phyloP scores from a whole-genome alignment of 1,140 invertebrate genomes.

The Bombus soroeensis region DNA sequence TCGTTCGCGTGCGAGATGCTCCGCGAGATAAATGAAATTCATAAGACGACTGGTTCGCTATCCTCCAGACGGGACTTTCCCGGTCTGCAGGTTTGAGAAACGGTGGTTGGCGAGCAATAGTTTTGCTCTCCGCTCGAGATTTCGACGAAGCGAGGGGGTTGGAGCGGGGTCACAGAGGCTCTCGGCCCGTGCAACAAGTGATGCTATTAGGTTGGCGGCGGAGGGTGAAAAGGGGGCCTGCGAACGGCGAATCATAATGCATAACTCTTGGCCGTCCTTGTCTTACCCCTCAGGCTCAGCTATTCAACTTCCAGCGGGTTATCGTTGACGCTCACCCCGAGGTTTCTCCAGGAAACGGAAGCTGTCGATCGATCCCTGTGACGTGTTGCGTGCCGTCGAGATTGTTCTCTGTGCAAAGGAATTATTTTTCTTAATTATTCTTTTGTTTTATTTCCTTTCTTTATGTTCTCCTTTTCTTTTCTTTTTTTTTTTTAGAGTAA shows the following conservation, averaged over 20 bases:
- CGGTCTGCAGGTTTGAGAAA: constrained; percentile 1
- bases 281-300: constrained; percentile 66
- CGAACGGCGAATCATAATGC: constrained; percentile 78
- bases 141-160: constrained; percentile 1
- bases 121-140: constrained; percentile 60
- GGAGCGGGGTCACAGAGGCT: constrained; percentile 48
- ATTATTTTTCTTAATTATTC: neutral
- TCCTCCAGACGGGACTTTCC: constrained; percentile 66
- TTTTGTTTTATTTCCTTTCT: no score
- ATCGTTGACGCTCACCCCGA: constrained; percentile 16
- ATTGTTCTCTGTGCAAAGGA: neutral
- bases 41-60: constrained; percentile 61
- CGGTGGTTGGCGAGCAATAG: constrained; percentile 65
- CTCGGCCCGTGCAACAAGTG: constrained; percentile 76
- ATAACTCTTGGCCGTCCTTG: constrained; percentile 79
- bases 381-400: neutral
- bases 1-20: constrained; percentile 45
- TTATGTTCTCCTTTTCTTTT: no score
- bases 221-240: constrained; percentile 54
- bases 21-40: constrained; percentile 70
- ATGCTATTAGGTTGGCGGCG: constrained; percentile 77
- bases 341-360: constrained; percentile 32
- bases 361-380: constrained; percentile 18
- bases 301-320: constrained; percentile 58
- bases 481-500: no score